Conservation (phyloP, 2,797 vertebrate genomes). For the Crax fasciolata region DNA sequence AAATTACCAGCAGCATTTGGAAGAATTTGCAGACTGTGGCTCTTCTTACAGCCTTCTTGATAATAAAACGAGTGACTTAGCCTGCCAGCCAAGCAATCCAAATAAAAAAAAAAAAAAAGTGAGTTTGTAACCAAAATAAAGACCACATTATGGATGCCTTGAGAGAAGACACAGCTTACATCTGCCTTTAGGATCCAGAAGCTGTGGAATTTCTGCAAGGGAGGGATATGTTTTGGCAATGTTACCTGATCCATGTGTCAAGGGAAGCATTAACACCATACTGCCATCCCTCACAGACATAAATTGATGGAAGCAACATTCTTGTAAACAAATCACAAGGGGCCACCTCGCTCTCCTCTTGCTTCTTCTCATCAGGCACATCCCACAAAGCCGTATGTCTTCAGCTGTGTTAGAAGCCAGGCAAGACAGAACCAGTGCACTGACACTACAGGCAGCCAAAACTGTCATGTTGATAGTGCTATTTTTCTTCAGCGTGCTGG, state of each 20-base stretch:
- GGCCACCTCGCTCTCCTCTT: neutral
- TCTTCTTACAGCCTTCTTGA: neutral
- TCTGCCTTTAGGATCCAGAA: constrained; percentile 63
- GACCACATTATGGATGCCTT: constrained; percentile 1
- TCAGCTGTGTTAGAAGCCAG: neutral
- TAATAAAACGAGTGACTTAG: neutral
- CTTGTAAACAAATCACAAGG: constrained; percentile 26
- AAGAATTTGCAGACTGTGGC: neutral
- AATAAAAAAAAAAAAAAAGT: neutral
- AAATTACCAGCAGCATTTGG: constrained; percentile 2
- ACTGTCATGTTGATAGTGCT: neutral
- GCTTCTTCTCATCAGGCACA: neutral
- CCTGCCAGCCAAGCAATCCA: neutral
- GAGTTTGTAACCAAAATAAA: neutral
- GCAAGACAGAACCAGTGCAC: neutral
- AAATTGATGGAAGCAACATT: constrained; percentile 46
- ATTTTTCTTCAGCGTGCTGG: neutral
- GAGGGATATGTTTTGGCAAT: constrained; percentile 7
- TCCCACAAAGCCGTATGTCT: neutral
- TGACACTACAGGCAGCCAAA: neutral
- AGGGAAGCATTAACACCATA: constrained; percentile 56
- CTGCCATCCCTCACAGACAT: neutral
- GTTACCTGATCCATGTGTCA: constrained; percentile 50
- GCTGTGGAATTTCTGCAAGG: constrained; percentile 46
- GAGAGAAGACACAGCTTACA: constrained; percentile 29